A percentile compares a stretch with the other conserved stretches of the same genome.
Evolutionary conservation across 2,888 invertebrate genomes (phyloP).

Genomic region (Pseudoips prasinana): DNA sequence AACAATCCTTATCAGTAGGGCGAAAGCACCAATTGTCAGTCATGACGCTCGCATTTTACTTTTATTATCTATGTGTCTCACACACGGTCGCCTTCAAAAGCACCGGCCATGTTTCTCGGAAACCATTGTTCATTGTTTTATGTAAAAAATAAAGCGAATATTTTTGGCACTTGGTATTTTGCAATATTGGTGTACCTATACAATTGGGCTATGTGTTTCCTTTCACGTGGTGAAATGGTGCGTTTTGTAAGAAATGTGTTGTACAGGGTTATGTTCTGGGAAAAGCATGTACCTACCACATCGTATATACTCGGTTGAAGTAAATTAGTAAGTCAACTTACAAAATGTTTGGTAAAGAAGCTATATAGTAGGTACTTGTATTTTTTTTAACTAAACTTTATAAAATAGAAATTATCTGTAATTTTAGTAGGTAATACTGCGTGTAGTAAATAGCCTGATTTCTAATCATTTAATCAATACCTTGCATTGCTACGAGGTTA

Average conservation of each 20-base stretch:
- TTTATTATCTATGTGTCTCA: conserved; percentile 48
- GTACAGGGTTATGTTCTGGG: conserved; percentile 10
- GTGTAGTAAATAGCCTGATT: too few relatives aligned
- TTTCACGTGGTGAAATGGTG: conserved; percentile 8
- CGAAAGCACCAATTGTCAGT: conserved; percentile 44
- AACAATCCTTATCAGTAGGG: conserved; percentile 48
- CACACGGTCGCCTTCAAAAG: conserved; percentile 53
- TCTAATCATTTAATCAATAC: too few relatives aligned
- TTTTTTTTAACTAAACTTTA: too few relatives aligned
- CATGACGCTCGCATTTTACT: conserved; percentile 21
- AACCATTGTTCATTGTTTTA: conserved; percentile 19
- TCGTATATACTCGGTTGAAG: too few relatives aligned
- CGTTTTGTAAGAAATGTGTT: conserved; percentile 2
- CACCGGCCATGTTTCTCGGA: conserved; percentile 33
- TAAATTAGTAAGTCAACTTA: too few relatives aligned
- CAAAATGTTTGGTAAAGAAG: too few relatives aligned
- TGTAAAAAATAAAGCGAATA: conserved; percentile 6
- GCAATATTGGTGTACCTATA: conserved; percentile 13
- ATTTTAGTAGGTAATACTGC: too few relatives aligned
- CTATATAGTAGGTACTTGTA: too few relatives aligned
- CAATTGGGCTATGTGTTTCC: conserved; percentile 4
- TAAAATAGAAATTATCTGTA: too few relatives aligned
- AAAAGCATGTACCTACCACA: not conserved
- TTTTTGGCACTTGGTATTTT: conserved; percentile 15
- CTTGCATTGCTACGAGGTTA: too few relatives aligned